Evolutionary conservation across 2,113 vertebrate genomes (phyloP).

Genomic region (Cynoglossus semilaevis): DNA sequence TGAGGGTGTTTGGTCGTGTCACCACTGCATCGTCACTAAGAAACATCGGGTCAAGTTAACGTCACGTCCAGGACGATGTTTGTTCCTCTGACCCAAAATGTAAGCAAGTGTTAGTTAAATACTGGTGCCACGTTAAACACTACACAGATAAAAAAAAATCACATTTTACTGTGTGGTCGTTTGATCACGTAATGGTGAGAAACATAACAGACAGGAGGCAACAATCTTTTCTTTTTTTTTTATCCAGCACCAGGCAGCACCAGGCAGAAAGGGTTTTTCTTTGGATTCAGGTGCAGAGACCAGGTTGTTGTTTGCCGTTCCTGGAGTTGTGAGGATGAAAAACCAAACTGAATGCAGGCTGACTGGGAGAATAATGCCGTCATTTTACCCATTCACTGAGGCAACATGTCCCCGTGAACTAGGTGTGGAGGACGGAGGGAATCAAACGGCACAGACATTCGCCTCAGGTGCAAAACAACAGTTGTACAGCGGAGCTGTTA

Average conservation of each 20-base stretch:
- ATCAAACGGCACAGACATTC: constrained; percentile 18
- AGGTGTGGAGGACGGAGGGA: constrained; percentile 9
- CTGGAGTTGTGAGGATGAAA: constrained; percentile 29
- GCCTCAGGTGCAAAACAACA: constrained; percentile 31
- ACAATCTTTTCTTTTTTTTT: constrained; percentile 37
- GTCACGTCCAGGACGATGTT: too few relatives aligned
- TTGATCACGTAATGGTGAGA: constrained; percentile 48
- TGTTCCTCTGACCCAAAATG: too few relatives aligned
- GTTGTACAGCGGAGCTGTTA: constrained; percentile 6
- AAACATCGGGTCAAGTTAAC: too few relatives aligned
- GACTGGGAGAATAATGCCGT: constrained; percentile 38
- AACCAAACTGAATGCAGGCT: constrained; percentile 43
- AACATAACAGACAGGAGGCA: constrained; percentile 38
- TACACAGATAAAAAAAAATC: too few relatives aligned
- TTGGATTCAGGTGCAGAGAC: constrained; percentile 34
- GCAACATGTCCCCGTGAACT: constrained; percentile 2
- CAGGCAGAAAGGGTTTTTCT: constrained; percentile 27
- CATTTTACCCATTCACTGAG: constrained; percentile 41
- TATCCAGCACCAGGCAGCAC: constrained; percentile 21
- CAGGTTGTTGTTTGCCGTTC: constrained; percentile 33
- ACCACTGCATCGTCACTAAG: too few relatives aligned
- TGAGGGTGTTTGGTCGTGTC: too few relatives aligned
- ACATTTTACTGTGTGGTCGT: too few relatives aligned
- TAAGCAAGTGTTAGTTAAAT: too few relatives aligned
- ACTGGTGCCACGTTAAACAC: too few relatives aligned